Conservation (phyloP, 35 echinoderm and acorn worm genomes). For the Hemicentrotus pulcherrimus region DNA sequence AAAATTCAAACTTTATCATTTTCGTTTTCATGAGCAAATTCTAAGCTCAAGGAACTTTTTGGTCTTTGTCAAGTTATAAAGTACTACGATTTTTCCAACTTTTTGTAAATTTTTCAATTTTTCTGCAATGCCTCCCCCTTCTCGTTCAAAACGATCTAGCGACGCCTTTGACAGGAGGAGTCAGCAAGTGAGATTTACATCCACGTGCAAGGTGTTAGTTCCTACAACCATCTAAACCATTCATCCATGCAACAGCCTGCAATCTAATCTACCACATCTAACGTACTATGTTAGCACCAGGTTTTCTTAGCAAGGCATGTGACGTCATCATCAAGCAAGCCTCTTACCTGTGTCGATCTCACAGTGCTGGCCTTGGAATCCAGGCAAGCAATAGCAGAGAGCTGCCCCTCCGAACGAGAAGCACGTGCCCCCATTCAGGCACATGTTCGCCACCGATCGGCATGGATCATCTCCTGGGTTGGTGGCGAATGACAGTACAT, state of each 20-base stretch:
- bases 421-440: slow-evolving; percentile 17
- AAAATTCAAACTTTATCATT: no score
- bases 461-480: neutral
- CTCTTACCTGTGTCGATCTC: slow-evolving; percentile 38
- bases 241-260: slow-evolving; percentile 17
- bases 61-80: no score
- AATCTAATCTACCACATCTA: neutral
- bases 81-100: no score
- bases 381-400: slow-evolving; percentile 30
- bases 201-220: slow-evolving; percentile 7
- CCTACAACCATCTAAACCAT: neutral
- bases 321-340: neutral
- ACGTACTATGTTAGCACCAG: neutral
- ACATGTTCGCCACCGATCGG: slow-evolving; percentile 2
- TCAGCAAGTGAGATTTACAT: neutral
- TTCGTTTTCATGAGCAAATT: no score
- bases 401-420: slow-evolving; percentile 39
- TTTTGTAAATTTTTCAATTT: neutral
- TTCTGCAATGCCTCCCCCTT: neutral
- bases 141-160: neutral
- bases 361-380: slow-evolving; percentile 28
- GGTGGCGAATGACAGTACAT: neutral
- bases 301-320: neutral
- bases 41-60: no score
- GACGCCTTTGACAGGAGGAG: neutral